Percentiles rank a stretch among this genome's conserved stretches.
Evolutionary conservation across 1,140 invertebrate species (phyloP).

Genomic region (Panagrolaimus sp.): DNA sequence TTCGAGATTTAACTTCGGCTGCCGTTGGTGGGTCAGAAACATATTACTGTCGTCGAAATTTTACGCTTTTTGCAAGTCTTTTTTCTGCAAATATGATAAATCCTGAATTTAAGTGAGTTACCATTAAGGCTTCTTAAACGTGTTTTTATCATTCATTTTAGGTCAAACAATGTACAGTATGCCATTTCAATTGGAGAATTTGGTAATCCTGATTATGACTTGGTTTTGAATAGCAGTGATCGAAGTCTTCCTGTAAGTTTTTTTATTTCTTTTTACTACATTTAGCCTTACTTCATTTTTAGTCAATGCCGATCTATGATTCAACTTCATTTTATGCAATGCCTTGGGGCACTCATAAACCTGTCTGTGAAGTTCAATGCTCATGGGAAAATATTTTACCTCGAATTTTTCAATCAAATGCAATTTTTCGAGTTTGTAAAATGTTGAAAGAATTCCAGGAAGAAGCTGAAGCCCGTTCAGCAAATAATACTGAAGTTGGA

Average conservation of each 20-base stretch:
- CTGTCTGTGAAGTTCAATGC: conserved; percentile 40
- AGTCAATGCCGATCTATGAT: conserved; percentile 47
- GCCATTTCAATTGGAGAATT: conserved; percentile 42
- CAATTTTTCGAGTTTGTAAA: conserved; percentile 15
- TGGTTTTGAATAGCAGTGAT: conserved; percentile 37
- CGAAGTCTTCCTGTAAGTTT: conserved; percentile 37
- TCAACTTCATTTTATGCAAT: conserved; percentile 41
- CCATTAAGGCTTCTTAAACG: conserved; percentile 11
- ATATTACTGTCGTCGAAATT: conserved; percentile 25
- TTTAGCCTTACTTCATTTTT: conserved; percentile 17
- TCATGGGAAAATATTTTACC: conserved; percentile 34
- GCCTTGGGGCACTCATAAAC: conserved; percentile 53
- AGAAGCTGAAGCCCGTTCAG: not conserved
- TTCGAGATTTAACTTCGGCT: conserved; percentile 16
- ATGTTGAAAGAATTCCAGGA: not conserved
- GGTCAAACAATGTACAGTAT: conserved; percentile 38
- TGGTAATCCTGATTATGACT: conserved; percentile 30
- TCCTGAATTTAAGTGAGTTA: conserved; percentile 40
- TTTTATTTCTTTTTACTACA: conserved; percentile 17
- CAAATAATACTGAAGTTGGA: not conserved
- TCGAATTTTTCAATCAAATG: conserved; percentile 36
- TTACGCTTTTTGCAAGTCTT: conserved; percentile 44
- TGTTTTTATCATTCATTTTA: conserved; percentile 25
- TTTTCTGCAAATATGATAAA: conserved; percentile 43
- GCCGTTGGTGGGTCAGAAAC: conserved; percentile 16